Percentiles rank a stretch among this genome's conserved stretches.
These are phyloP conservation scores for Myoxocephalus aenaeus DNA, from an alignment of 2,797 vertebrate species.

Conservation along the genomic window DNA sequence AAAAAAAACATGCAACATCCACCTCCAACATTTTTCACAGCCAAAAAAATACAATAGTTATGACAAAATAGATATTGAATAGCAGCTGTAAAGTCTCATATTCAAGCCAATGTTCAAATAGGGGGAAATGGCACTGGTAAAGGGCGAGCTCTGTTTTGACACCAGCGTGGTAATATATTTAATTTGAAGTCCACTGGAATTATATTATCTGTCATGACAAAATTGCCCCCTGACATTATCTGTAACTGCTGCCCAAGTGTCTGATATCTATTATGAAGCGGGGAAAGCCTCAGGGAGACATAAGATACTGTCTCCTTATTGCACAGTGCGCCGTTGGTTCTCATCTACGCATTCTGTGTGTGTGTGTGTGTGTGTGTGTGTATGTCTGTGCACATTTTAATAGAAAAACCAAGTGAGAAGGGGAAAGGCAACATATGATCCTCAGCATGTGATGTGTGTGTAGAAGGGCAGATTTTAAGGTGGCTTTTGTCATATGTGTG, in stretches of 20 bases:
- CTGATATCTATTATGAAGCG: conserved; percentile 63
- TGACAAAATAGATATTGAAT: background rate
- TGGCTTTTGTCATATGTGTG: background rate
- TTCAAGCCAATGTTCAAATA: background rate
- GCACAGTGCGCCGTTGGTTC: background rate
- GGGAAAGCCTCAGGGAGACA: conserved; percentile 55
- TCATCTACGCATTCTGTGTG: conserved; percentile 15
- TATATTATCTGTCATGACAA: conserved; percentile 53
- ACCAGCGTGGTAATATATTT: conserved; percentile 35
- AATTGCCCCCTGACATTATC: conserved; percentile 62
- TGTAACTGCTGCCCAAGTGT: conserved; percentile 47
- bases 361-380: background rate
- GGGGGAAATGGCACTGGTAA: background rate
- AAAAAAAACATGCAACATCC: background rate
- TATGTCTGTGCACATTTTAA: background rate
- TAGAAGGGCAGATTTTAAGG: background rate
- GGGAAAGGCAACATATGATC: background rate
- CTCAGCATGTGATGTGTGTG: background rate
- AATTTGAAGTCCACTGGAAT: conserved; percentile 31
- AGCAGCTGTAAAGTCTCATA: background rate
- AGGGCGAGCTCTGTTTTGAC: conserved; percentile 41
- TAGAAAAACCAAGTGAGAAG: background rate
- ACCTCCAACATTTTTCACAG: background rate
- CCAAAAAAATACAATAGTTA: background rate
- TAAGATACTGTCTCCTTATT: conserved; percentile 44